Evolutionary conservation across 1,140 invertebrate species (phyloP), one percentile per base, ranked within the genome.

Genomic region (Hesperophylax magnus): DNA sequence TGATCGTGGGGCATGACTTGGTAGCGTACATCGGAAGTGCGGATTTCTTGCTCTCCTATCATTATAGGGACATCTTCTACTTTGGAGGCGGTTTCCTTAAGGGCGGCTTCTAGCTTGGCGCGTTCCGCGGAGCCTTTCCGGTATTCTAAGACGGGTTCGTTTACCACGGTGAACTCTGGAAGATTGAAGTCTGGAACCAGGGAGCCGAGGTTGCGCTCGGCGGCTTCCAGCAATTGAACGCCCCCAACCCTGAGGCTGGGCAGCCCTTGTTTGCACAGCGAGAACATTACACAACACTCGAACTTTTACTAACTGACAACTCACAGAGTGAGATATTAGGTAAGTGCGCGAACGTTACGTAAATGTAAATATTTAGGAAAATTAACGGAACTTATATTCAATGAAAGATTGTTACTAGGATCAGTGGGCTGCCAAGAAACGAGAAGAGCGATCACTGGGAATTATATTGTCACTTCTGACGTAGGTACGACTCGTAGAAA

Each of bases 51-150:
- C 81, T 95, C 94, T 14, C 97, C 97, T 87, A 99, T 98, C 22
- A 99, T 93, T 85, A 99, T 95, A 0, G 98, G 98, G 65, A 99
- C 93, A 82, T 99, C 97, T 86, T 95, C 93, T 53, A 93, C 93
- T 56, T 92, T 91, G 22, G 87, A 88, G 27, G 92, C 90, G 85
- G 92, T 93, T 74, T 92, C 88, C 81, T 95, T 90, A 4, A 99
- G 87, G 61, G 94, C 93, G 71, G 92, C 91, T 85, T 95, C 93
- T 14, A 99, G 87, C 74, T 94, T 93, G 74, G 90, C 88, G 65
- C 97, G 92, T 88, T 99, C 98, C 60, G 92, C 89, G 65, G 96
- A 97, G 11, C 95, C 95, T 80, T 95, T 94, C 61, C 94, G 90
- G 88, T 99, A 99, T 5, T 87, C 88, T 18, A 96, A 89, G 60